These are phyloP conservation scores for Toxonevra muliebris DNA, from an alignment of 2,888 invertebrate species.

Conservation along the genomic window DNA sequence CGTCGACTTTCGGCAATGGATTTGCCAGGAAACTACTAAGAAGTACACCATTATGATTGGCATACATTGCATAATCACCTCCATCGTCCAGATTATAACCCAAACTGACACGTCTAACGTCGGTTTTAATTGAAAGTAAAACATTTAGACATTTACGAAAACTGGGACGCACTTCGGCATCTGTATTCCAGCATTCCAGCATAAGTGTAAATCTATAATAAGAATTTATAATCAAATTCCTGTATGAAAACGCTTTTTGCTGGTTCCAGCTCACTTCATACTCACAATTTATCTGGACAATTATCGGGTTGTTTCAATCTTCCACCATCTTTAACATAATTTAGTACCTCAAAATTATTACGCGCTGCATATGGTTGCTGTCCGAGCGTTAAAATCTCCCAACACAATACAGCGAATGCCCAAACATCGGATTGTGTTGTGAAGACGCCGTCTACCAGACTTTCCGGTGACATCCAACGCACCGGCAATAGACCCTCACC, in stretches of 20 bases:
- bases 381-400: conserved; percentile 97
- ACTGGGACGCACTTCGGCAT: conserved; percentile 84
- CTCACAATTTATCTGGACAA: conserved; percentile 84
- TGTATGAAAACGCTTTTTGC: no score
- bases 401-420: conserved; percentile 92
- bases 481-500: conserved; percentile 91
- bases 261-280: conserved; percentile 40
- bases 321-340: conserved; percentile 89
- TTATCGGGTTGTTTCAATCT: conserved; percentile 82
- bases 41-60: conserved; percentile 39
- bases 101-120: conserved; percentile 46
- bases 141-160: conserved; percentile 81
- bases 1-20: conserved; percentile 32
- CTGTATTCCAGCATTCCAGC: conserved; percentile 87
- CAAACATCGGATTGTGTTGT: conserved; percentile 97
- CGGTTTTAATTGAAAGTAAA: conserved; percentile 52
- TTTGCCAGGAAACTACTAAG: conserved; percentile 39
- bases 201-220: conserved; percentile 81
- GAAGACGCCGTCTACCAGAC: conserved; percentile 93
- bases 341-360: conserved; percentile 90
- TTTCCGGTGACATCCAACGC: conserved; percentile 98
- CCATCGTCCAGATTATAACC: conserved; percentile 40
- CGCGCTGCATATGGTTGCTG: conserved; percentile 96
- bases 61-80: conserved; percentile 39
- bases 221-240: neutral